Base-by-base conservation (phyloP, 1,140 invertebrate genomes). In the Anastrepha obliqua region DNA sequence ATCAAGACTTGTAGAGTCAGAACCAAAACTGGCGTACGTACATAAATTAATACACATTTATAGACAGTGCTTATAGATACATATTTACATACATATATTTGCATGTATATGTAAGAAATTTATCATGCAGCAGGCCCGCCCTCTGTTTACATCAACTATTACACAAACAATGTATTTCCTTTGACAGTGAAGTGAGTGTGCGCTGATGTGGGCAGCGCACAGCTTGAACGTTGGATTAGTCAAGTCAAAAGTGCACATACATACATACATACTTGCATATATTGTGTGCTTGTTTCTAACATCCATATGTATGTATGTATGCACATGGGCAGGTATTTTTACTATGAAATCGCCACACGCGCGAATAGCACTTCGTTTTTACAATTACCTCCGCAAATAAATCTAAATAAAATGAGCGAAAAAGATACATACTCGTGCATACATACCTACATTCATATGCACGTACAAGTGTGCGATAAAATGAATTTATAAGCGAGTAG, bases 351-450 rank as follows among this genome's bases (percentile, higher is more conserved):
- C 51, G 15, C 5, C 67, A 74, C 42, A 29, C 13, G 42, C 64
- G 64, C 64, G 64, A 7, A 42, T 70, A 44, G 29, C 29, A 29
- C 29, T 29, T 29, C 29, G 67, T 44, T 81, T 55, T 81, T 20
- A 47, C 15, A 20, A 81, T 81, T 81, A 55, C 17, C 47, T 51
- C 17, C 17, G n/a, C n/a, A 81, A 55, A 81, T 58, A 55, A 81
- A 81, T 81, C 47, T 29, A 29, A 13, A 29, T 29, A 81, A 55
- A 47, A 51, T 55, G 47, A 51, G 11, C 15, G 42, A 39, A 74
- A 74, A 17, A n/a, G 11, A 47, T 15, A 13, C 11, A 55, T 55
- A 55, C 51, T 8, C 51, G 11, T 2, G 60, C 15, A 62, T 62
- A 17, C 15, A 13, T 62, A 17, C 15, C 4, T 62, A 29, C 29